A percentile compares a stretch with the other conserved stretches of the same genome.
Evolutionary conservation across 2,888 invertebrate genomes (phyloP).

Genomic region (Orchesella flavescens): DNA sequence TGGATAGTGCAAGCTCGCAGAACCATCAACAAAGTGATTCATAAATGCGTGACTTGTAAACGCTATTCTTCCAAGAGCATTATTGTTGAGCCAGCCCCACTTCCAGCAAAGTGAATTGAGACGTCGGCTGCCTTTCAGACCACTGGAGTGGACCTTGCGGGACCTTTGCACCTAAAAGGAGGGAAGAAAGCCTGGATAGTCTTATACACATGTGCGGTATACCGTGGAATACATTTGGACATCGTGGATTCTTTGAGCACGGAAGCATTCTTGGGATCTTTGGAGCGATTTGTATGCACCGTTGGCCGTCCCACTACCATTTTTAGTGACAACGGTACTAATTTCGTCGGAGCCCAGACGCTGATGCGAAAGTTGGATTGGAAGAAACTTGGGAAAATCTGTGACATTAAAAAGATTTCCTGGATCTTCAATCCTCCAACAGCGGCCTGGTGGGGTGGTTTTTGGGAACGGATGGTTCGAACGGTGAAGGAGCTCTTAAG

Average conservation of each 20-base stretch:
- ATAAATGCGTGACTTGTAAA: slow-evolving; percentile 71
- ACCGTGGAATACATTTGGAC: slow-evolving; percentile 74
- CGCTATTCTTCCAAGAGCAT: not conserved
- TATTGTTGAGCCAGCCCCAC: not conserved
- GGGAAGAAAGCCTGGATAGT: slow-evolving; percentile 73
- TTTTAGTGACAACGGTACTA: slow-evolving; percentile 26
- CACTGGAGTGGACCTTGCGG: slow-evolving; percentile 73
- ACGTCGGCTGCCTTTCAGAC: not conserved
- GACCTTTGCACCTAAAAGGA: slow-evolving; percentile 73
- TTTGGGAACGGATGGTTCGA: not conserved
- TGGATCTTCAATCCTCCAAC: slow-evolving; percentile 6
- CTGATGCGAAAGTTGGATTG: slow-evolving; percentile 59
- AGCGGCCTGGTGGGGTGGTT: not conserved
- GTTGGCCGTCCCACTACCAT: slow-evolving; percentile 72
- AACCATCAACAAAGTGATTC: not conserved
- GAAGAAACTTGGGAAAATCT: not conserved
- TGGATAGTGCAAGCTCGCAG: slow-evolving; percentile 31
- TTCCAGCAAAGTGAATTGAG: not conserved
- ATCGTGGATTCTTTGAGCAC: slow-evolving; percentile 72
- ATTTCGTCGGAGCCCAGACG: slow-evolving; percentile 1
- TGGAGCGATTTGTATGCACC: slow-evolving; percentile 73
- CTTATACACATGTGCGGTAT: slow-evolving; percentile 74
- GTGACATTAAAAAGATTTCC: not conserved
- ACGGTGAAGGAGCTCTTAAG: slow-evolving; percentile 1
- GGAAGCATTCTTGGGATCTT: slow-evolving; percentile 72